Percentiles rank a stretch among this genome's conserved stretches.
Conservation (phyloP, 2,113 vertebrate genomes). For the Thalassarche chlororhynchos region DNA sequence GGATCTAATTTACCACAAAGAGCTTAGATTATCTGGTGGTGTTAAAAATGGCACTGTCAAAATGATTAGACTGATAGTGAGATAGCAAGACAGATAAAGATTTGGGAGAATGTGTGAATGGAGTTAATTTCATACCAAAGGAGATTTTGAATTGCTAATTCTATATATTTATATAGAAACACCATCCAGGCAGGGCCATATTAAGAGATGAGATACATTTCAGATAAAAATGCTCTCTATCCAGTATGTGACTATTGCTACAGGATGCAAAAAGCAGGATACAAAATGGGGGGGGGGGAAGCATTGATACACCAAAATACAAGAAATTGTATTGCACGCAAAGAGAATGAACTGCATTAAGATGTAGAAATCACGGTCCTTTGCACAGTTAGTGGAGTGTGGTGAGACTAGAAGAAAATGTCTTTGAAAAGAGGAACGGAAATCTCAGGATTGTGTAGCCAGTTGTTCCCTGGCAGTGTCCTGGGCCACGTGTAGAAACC, state of each 20-base stretch:
- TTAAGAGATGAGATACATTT: neutral
- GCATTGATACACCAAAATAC: fast-evolving
- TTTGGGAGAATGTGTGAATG: neutral
- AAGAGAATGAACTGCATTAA: neutral
- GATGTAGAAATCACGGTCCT: neutral
- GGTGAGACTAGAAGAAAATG: neutral
- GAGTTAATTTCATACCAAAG: neutral
- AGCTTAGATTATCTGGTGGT: too few relatives aligned
- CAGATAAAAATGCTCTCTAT: neutral
- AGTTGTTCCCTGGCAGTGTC: neutral
- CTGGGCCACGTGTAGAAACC: neutral
- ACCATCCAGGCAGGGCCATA: neutral
- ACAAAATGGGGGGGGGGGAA: neutral
- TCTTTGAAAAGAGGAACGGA: neutral
- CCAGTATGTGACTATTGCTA: neutral
- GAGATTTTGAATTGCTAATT: neutral
- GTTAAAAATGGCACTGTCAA: neutral
- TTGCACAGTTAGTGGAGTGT: neutral
- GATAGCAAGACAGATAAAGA: neutral
- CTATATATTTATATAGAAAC: neutral
- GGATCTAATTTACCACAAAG: neutral
- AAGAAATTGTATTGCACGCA: neutral
- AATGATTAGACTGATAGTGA: too few relatives aligned
- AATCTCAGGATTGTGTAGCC: neutral
- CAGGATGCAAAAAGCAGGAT: neutral